Evolutionary conservation across 2,888 invertebrate species (phyloP).

Genomic region (Tricholauxania praeusta): DNA sequence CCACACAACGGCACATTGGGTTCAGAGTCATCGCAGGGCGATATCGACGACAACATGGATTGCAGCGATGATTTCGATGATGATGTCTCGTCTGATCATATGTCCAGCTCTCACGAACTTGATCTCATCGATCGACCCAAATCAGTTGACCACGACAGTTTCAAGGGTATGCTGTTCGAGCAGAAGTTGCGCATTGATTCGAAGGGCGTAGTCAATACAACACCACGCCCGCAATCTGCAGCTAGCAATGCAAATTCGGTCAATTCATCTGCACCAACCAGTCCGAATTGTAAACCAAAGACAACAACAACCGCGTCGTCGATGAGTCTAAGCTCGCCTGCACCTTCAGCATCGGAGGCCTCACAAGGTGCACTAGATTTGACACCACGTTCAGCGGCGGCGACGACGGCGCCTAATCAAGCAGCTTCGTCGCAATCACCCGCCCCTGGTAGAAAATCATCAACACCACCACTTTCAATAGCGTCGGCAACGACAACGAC

Average conservation of each 20-base stretch:
- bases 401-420: slow-evolving; percentile 40
- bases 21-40: slow-evolving; percentile 67
- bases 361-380: slow-evolving; percentile 72
- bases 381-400: slow-evolving; percentile 69
- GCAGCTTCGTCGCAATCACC: slow-evolving; percentile 43
- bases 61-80: slow-evolving; percentile 67
- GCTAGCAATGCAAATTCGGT: slow-evolving; percentile 58
- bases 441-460: slow-evolving; percentile 48
- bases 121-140: slow-evolving; percentile 60
- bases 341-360: slow-evolving; percentile 68
- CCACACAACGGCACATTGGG: slow-evolving; percentile 63
- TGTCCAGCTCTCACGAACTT: slow-evolving; percentile 62
- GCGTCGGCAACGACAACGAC: slow-evolving; percentile 46
- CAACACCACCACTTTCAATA: slow-evolving; percentile 51
- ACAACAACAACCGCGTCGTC: slow-evolving; percentile 43
- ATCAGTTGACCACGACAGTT: slow-evolving; percentile 60
- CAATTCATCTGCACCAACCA: slow-evolving; percentile 60
- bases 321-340: slow-evolving; percentile 56
- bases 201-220: slow-evolving; percentile 57
- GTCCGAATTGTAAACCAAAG: slow-evolving; percentile 49
- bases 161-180: slow-evolving; percentile 65
- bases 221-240: slow-evolving; percentile 56
- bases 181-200: slow-evolving; percentile 66
- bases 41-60: slow-evolving; percentile 67
- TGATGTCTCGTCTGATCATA: slow-evolving; percentile 64